Conservation (phyloP, 92 coral and sea anemone genomes). For the Phenganax marumi region DNA sequence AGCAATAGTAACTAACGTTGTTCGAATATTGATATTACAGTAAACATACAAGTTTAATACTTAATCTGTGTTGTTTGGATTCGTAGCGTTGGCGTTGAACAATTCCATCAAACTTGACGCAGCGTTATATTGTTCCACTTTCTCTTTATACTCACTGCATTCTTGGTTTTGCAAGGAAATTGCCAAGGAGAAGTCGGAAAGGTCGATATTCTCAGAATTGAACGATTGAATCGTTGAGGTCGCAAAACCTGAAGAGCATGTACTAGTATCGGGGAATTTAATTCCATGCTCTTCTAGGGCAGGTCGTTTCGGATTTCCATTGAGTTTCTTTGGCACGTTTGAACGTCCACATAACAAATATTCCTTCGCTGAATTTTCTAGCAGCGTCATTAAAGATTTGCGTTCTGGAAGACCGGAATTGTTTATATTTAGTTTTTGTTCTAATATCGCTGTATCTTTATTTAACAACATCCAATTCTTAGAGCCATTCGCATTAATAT, state of each 20-base stretch:
- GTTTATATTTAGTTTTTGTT: not conserved
- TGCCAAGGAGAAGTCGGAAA: constrained; percentile 21
- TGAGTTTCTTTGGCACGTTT: not conserved
- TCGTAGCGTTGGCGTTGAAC: not conserved
- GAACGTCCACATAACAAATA: not conserved
- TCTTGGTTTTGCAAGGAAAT: constrained; percentile 25
- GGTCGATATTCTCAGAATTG: not conserved
- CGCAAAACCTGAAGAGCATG: not conserved
- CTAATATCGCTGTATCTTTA: constrained; percentile 6
- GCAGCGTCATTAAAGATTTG: constrained; percentile 9
- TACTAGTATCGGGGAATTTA: constrained; percentile 4
- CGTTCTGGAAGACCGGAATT: constrained; percentile 2
- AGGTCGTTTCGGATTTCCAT: not conserved
- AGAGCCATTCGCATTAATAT: constrained; percentile 4
- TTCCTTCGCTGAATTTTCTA: not conserved
- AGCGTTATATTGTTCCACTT: constrained; percentile 2
- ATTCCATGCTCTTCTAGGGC: constrained; percentile 10
- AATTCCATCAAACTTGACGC: constrained; percentile 31
- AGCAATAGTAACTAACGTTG: no score
- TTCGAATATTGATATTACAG: not conserved
- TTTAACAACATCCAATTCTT: constrained; percentile 21
- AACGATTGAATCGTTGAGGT: not conserved
- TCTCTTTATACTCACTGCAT: constrained; percentile 2
- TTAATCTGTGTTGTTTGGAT: not conserved
- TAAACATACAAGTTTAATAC: not conserved